A percentile compares a stretch with the other conserved stretches of the same genome.
These are phyloP conservation scores for Drosophila takahashii DNA, from an alignment of 1,140 invertebrate genomes.

Conservation along the genomic window DNA sequence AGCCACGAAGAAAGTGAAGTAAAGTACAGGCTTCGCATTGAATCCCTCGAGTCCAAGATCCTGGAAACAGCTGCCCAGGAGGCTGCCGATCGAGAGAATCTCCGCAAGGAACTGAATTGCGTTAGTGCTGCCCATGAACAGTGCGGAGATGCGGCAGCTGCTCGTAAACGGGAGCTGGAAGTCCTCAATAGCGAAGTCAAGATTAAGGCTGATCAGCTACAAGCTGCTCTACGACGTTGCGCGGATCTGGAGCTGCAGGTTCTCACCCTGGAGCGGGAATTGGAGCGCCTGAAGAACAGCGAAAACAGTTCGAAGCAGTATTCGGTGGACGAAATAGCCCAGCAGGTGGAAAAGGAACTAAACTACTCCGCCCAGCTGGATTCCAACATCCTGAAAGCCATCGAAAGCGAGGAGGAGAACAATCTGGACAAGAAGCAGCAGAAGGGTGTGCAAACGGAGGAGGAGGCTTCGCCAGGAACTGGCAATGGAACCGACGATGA, in stretches of 20 bases:
- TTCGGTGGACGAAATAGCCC: constrained; percentile 87
- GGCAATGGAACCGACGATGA: constrained; percentile 76
- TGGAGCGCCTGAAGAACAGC: constrained; percentile 67
- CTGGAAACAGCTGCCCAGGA: constrained; percentile 61
- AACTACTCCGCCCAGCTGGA: constrained; percentile 87
- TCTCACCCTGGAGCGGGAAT: constrained; percentile 54
- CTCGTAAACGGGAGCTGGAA: constrained; percentile 65
- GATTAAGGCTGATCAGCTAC: constrained; percentile 61
- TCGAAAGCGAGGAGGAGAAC: constrained; percentile 85
- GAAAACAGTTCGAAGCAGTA: constrained; percentile 76
- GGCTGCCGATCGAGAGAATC: constrained; percentile 63
- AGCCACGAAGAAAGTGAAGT: constrained; percentile 64
- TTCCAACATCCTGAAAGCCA: constrained; percentile 86
- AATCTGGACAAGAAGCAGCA: constrained; percentile 85
- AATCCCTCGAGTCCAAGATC: constrained; percentile 54
- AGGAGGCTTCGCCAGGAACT: constrained; percentile 29
- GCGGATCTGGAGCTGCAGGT: constrained; percentile 57
- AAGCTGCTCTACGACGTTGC: constrained; percentile 42
- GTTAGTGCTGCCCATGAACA: constrained; percentile 65
- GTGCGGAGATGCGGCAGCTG: constrained; percentile 55
- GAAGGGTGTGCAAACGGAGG: constrained; percentile 72
- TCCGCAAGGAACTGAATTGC: constrained; percentile 62
- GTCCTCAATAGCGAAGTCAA: constrained; percentile 63
- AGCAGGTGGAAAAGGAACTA: constrained; percentile 86
- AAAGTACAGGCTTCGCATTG: constrained; percentile 51